Evolutionary conservation across 2,113 vertebrate genomes (phyloP).

Genomic region (Carollia perspicillata): DNA sequence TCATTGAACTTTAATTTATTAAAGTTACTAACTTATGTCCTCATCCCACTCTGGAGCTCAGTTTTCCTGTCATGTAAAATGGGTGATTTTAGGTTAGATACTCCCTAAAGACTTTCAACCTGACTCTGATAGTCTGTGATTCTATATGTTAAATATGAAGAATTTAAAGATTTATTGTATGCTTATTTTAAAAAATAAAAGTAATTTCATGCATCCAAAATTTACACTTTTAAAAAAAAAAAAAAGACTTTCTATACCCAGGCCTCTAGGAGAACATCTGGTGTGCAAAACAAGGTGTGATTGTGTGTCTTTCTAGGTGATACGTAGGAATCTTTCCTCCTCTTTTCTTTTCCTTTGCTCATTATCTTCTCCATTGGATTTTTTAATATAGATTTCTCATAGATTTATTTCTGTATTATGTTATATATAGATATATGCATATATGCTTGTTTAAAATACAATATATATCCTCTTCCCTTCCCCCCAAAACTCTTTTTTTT

Average conservation of each 20-base stretch:
- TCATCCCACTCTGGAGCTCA: not conserved
- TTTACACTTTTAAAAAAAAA: not conserved
- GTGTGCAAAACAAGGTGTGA: not conserved
- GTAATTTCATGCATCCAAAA: not conserved
- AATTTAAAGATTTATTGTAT: not conserved
- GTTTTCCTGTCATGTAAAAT: not conserved
- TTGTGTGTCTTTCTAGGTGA: not conserved
- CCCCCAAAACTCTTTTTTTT: conserved; percentile 57
- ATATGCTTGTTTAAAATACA: conserved; percentile 65
- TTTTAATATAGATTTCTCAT: conserved; percentile 64
- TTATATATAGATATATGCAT: conserved; percentile 66
- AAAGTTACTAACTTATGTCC: not conserved
- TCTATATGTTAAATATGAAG: not conserved
- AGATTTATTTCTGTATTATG: conserved; percentile 72
- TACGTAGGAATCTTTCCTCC: not conserved
- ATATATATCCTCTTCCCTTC: conserved; percentile 52
- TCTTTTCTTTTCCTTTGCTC: not conserved
- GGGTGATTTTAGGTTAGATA: not conserved
- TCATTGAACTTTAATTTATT: not conserved
- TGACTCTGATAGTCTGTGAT: not conserved
- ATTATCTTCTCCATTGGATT: not conserved
- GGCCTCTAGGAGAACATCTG: not conserved
- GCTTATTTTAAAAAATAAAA: conserved; percentile 22
- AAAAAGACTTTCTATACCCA: not conserved
- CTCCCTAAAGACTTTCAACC: not conserved